These are phyloP conservation scores for Vannuccia rotundouncinata DNA, from an alignment of 2,888 invertebrate genomes.

Conservation along the genomic window DNA sequence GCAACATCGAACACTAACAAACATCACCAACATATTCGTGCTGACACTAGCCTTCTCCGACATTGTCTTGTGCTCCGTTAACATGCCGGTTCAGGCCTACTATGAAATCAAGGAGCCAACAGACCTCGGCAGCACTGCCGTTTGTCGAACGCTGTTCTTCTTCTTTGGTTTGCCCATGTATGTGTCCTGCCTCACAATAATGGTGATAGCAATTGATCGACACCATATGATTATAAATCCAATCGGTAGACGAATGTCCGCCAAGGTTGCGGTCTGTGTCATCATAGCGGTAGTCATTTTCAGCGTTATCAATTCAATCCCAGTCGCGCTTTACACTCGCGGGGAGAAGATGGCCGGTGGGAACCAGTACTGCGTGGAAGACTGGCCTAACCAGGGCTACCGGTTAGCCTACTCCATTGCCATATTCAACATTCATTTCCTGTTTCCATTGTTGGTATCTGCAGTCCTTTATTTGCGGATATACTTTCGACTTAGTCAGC, in stretches of 20 bases:
- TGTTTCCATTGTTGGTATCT: slow-evolving; percentile 33
- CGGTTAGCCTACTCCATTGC: slow-evolving; percentile 35
- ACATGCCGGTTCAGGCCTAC: slow-evolving; percentile 39
- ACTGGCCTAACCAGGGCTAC: slow-evolving; percentile 32
- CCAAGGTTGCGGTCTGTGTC: slow-evolving; percentile 31
- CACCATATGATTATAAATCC: slow-evolving; percentile 40
- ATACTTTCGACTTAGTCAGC: slow-evolving; percentile 35
- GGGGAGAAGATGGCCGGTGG: not conserved
- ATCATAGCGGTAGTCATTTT: slow-evolving; percentile 29
- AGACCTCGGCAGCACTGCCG: slow-evolving; percentile 4
- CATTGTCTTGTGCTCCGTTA: slow-evolving; percentile 38
- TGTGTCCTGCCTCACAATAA: slow-evolving; percentile 39
- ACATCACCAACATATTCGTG: slow-evolving; percentile 40
- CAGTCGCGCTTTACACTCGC: slow-evolving; percentile 33
- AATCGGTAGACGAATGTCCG: slow-evolving; percentile 30
- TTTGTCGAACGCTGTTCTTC: slow-evolving; percentile 34
- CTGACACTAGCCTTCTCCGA: slow-evolving; percentile 38
- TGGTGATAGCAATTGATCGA: slow-evolving; percentile 40
- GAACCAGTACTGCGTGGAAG: slow-evolving; percentile 37
- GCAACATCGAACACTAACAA: slow-evolving; percentile 31
- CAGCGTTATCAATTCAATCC: slow-evolving; percentile 36
- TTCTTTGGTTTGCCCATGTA: slow-evolving; percentile 39
- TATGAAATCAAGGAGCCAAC: slow-evolving; percentile 32
- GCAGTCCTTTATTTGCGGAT: slow-evolving; percentile 38
- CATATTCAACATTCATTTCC: slow-evolving; percentile 37